These are phyloP conservation scores for Lithophane socia DNA, from an alignment of 2,888 invertebrate genomes.

Conservation along the genomic window DNA sequence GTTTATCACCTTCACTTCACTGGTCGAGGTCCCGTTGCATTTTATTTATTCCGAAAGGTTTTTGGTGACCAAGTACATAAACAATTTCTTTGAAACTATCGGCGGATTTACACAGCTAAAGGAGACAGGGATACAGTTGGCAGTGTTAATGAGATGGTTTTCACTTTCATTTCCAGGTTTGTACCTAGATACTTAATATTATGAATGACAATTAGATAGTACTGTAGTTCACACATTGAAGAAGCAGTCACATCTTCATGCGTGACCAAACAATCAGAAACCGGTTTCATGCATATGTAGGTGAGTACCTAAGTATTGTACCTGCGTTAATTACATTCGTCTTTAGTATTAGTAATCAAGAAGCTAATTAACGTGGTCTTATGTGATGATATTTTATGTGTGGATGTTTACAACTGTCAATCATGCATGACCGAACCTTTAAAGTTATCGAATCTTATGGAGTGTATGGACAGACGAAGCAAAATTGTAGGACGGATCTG, in stretches of 20 bases:
- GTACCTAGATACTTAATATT: constrained; percentile 1
- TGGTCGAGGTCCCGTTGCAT: neutral
- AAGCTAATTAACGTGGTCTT: neutral
- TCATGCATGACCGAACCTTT: constrained; percentile 21
- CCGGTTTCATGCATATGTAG: constrained; percentile 8
- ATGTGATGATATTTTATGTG: neutral
- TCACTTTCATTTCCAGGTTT: no score
- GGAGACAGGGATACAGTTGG: neutral
- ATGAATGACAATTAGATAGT: constrained; percentile 6
- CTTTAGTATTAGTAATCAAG: constrained; percentile 29
- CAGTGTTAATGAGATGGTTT: neutral
- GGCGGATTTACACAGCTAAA: neutral
- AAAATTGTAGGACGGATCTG: constrained; percentile 43
- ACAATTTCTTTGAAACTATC: neutral
- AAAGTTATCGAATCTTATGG: neutral
- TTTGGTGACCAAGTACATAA: neutral
- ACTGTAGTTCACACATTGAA: constrained; percentile 7
- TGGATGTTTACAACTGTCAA: constrained; percentile 38
- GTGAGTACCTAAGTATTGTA: neutral
- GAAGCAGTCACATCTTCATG: constrained; percentile 22
- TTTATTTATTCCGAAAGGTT: neutral
- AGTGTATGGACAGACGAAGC: constrained; percentile 18
- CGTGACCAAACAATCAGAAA: constrained; percentile 24
- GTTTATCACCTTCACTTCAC: neutral
- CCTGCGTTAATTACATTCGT: constrained; percentile 8